Evolutionary conservation across 2,797 vertebrate genomes (phyloP).

Genomic region (Anniella stebbinsi): DNA sequence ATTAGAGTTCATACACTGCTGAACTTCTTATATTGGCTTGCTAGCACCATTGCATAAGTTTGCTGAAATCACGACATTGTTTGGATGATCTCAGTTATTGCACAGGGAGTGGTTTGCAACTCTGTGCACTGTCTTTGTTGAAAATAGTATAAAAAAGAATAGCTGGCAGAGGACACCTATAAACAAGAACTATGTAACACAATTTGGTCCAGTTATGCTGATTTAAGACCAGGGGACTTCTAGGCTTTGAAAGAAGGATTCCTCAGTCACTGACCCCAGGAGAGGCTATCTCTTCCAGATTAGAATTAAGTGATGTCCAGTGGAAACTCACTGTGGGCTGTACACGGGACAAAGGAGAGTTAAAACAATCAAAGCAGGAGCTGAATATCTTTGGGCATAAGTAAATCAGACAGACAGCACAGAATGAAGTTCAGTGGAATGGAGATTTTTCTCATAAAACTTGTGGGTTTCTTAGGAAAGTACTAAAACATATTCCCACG

Average conservation of each 20-base stretch:
- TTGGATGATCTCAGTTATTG: neutral
- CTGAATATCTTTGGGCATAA: too few relatives aligned
- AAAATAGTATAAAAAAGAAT: neutral
- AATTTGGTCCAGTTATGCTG: neutral
- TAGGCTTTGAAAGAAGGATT: too few relatives aligned
- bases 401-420: too few relatives aligned
- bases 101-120: neutral
- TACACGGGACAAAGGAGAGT: too few relatives aligned
- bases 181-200: neutral
- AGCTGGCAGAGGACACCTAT: neutral
- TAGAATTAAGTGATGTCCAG: too few relatives aligned
- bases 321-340: too few relatives aligned
- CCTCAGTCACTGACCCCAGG: too few relatives aligned
- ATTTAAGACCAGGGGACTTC: neutral
- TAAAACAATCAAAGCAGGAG: too few relatives aligned
- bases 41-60: neutral
- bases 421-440: too few relatives aligned
- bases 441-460: too few relatives aligned
- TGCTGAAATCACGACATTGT: neutral
- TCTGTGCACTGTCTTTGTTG: neutral
- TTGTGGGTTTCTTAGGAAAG: too few relatives aligned
- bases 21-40: neutral
- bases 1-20: neutral
- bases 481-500: neutral
- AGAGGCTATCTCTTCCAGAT: too few relatives aligned